These are phyloP conservation scores for Petrocephalus microphthalmus DNA, from an alignment of 2,113 vertebrate genomes.

Conservation along the genomic window DNA sequence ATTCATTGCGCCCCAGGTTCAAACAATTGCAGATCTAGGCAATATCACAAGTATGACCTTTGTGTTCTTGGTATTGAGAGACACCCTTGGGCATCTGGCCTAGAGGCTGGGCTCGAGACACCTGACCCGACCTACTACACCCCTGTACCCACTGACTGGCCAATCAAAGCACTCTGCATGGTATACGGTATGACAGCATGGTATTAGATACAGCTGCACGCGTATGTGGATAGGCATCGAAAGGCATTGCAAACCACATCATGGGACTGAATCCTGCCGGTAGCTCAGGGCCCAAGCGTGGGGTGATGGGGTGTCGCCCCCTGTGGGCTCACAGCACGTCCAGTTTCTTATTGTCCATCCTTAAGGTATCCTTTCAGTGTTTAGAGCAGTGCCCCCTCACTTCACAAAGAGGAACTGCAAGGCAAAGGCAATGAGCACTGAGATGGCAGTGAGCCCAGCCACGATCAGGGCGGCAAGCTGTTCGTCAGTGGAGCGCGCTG, in stretches of 20 bases:
- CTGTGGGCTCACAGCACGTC: conserved; percentile 58
- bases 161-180: background rate
- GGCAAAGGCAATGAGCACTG: conserved; percentile 90
- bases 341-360: conserved; percentile 49
- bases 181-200: background rate
- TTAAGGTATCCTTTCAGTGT: conserved; percentile 26
- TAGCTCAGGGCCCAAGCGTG: background rate
- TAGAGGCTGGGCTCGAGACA: background rate
- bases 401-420: conserved; percentile 97
- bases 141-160: background rate
- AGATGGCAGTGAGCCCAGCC: conserved; percentile 79
- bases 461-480: conserved; percentile 93
- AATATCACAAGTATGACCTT: background rate
- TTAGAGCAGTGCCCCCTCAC: conserved; percentile 57
- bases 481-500: conserved; percentile 78
- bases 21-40: background rate
- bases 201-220: background rate
- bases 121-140: background rate
- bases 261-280: background rate
- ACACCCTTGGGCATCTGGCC: background rate
- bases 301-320: background rate
- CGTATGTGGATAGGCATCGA: background rate
- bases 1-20: background rate
- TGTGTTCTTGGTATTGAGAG: background rate
- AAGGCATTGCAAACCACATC: background rate